phyloP scores from a whole-genome alignment of 2,888 invertebrate species.

The Stenotaenia linearis region DNA sequence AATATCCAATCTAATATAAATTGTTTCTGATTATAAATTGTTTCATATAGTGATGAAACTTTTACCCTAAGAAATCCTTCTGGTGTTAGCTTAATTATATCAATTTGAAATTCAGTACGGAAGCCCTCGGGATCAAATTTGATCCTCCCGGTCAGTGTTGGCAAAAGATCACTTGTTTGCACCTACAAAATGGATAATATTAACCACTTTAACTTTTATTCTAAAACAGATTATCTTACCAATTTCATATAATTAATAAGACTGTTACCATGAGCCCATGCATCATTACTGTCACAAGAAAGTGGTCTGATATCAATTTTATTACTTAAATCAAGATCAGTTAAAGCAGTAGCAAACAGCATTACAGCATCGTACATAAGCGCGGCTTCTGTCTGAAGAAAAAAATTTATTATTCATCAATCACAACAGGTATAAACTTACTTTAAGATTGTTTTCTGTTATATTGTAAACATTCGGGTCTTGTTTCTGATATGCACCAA shows the following conservation, averaged over 20 bases:
- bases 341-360: conserved; percentile 48
- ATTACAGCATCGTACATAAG: conserved; percentile 50
- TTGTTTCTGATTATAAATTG: neutral
- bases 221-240: conserved; percentile 59
- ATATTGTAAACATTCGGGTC: neutral
- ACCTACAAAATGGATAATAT: neutral
- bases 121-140: conserved; percentile 1
- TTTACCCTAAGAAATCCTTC: neutral
- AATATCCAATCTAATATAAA: conserved; percentile 1
- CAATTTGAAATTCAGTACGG: neutral
- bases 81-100: neutral
- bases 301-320: conserved; percentile 74
- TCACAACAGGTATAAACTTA: neutral
- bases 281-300: conserved; percentile 60
- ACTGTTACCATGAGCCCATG: conserved; percentile 87
- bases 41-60: too few species aligned
- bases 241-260: conserved; percentile 96
- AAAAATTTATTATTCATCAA: too few species aligned
- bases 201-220: neutral
- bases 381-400: conserved; percentile 50
- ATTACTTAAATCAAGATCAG: conserved; percentile 47
- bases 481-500: neutral
- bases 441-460: neutral
- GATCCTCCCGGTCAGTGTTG: neutral
- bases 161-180: neutral